These are phyloP conservation scores for Apis cerana DNA, from an alignment of 1,140 invertebrate species.

Conservation along the genomic window DNA sequence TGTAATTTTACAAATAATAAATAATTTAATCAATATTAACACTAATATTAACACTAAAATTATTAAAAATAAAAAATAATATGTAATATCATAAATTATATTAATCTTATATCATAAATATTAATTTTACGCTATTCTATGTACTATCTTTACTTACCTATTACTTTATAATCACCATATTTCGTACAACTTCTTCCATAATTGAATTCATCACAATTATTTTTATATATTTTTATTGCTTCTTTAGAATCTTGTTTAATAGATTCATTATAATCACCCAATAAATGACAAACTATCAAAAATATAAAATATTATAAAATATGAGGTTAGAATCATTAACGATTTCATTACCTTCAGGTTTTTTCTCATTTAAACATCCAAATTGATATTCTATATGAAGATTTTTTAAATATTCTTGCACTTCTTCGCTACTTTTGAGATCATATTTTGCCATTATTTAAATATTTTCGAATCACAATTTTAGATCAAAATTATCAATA, in stretches of 20 bases:
- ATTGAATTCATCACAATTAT: conserved; percentile 92
- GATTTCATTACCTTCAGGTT: conserved; percentile 85
- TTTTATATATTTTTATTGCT: conserved; percentile 89
- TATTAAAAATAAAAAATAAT: neutral
- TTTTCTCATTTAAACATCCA: conserved; percentile 92
- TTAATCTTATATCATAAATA: neutral
- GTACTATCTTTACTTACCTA: conserved; percentile 81
- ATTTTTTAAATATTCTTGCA: conserved; percentile 93
- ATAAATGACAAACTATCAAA: conserved; percentile 92
- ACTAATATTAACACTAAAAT: neutral
- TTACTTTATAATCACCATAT: conserved; percentile 87
- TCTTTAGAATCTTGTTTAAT: conserved; percentile 90
- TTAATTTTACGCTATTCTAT: no score
- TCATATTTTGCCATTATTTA: conserved; percentile 82
- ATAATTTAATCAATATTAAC: neutral
- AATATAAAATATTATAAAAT: conserved; percentile 28
- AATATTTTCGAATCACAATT: rapidly evolving
- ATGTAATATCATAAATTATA: neutral
- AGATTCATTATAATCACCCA: conserved; percentile 93
- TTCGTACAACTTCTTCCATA: conserved; percentile 93
- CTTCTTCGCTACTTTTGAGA: conserved; percentile 92
- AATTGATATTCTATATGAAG: conserved; percentile 95
- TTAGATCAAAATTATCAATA: rapidly evolving
- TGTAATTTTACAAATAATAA: neutral
- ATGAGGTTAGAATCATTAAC: conserved; percentile 53